These are phyloP conservation scores for Tympanuchus pallidicinctus DNA, from an alignment of 2,113 vertebrate species.

Conservation along the genomic window DNA sequence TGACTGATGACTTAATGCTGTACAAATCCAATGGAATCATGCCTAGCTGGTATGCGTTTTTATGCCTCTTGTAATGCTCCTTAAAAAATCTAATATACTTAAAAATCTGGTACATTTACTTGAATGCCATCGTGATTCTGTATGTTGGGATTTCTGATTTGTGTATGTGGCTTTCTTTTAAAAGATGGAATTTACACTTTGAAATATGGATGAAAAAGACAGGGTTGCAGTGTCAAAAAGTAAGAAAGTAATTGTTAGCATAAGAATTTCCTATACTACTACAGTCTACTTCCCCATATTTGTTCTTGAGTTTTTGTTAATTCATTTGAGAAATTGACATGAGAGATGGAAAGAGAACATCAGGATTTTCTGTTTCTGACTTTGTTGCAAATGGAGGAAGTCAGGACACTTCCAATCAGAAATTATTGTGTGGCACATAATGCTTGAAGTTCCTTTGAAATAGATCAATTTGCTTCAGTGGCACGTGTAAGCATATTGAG, in stretches of 20 bases:
- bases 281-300: neutral
- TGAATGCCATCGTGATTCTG: neutral
- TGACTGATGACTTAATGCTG: neutral
- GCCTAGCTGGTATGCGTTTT: rapidly evolving
- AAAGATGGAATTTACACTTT: neutral
- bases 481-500: neutral
- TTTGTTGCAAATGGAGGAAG: neutral
- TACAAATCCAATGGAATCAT: neutral
- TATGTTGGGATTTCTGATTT: neutral
- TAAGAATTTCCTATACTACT: neutral
- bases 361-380: neutral
- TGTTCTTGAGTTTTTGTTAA: neutral
- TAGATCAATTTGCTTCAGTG: neutral
- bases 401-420: neutral
- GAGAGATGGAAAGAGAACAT: neutral
- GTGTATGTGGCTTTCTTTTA: neutral
- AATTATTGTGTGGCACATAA: neutral
- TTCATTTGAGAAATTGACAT: neutral
- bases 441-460: neutral
- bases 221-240: neutral
- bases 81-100: neutral
- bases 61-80: neutral
- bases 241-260: neutral
- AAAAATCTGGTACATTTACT: neutral
- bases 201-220: neutral